These are phyloP conservation scores for Pardalotus punctatus DNA, from an alignment of 2,113 vertebrate species.

Conservation along the genomic window DNA sequence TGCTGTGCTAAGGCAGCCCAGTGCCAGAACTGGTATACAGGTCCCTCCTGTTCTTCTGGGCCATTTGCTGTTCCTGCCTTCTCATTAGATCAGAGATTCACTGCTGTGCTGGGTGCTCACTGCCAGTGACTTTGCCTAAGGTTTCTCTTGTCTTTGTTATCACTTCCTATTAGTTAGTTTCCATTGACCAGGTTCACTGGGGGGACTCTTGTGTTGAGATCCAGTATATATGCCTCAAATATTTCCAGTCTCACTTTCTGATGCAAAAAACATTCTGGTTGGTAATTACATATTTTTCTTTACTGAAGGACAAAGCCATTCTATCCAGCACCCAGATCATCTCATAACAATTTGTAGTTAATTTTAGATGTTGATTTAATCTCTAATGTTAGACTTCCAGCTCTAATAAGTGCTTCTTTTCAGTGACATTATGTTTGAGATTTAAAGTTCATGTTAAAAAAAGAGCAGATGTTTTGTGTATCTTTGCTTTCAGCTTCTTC, in stretches of 20 bases:
- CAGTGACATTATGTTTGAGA: background rate
- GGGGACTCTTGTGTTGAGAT: background rate
- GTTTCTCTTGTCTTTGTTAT: background rate
- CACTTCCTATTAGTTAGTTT: background rate
- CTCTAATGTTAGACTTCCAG: background rate
- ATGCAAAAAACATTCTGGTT: background rate
- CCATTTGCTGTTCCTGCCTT: background rate
- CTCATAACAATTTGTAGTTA: background rate
- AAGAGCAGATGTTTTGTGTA: background rate
- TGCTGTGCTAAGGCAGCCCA: background rate
- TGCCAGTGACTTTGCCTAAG: background rate
- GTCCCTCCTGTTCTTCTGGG: background rate
- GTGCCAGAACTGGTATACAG: background rate
- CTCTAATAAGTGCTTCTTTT: background rate
- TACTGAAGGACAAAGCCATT: background rate
- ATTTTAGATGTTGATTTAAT: background rate
- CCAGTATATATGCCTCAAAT: background rate
- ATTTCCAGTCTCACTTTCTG: background rate
- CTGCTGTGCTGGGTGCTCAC: background rate
- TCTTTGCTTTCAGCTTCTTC: background rate
- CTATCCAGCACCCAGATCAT: background rate
- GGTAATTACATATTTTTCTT: background rate
- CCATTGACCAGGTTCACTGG: background rate
- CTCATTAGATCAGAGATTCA: background rate
- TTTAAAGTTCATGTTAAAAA: background rate